Evolutionary conservation across 1,140 invertebrate genomes (phyloP).

Genomic region (Drosophila lowei): DNA sequence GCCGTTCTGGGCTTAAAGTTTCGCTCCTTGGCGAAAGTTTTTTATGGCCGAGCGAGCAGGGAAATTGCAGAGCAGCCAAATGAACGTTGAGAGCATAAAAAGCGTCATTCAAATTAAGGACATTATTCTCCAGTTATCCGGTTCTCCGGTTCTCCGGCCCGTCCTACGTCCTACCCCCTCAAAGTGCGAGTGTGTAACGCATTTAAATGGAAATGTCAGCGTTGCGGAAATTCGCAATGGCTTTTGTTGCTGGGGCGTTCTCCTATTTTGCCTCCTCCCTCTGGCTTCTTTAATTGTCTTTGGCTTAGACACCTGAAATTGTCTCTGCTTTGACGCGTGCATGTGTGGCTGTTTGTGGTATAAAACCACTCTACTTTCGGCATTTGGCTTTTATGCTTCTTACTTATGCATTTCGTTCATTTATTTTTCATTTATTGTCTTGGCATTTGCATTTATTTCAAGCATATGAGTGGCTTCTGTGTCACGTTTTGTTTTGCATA

Average conservation of each 20-base stretch:
- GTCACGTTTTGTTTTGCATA: constrained; percentile 72
- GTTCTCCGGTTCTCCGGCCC: neutral
- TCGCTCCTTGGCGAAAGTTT: constrained; percentile 47
- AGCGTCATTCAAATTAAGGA: constrained; percentile 74
- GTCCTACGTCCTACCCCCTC: neutral
- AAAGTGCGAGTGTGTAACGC: constrained; percentile 53
- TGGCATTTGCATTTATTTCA: constrained; percentile 66
- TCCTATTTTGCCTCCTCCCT: constrained; percentile 1
- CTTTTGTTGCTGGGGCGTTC: constrained; percentile 15
- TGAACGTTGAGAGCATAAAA: constrained; percentile 59
- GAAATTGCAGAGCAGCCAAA: constrained; percentile 28
- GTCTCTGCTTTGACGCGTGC: neutral
- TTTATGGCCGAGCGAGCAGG: constrained; percentile 38
- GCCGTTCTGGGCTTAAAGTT: constrained; percentile 30
- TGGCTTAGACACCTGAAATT: constrained; percentile 10
- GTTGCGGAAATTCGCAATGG: constrained; percentile 48
- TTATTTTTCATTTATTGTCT: constrained; percentile 62
- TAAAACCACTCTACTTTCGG: constrained; percentile 66
- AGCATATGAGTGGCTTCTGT: constrained; percentile 2
- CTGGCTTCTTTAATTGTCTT: constrained; percentile 67
- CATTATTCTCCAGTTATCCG: constrained; percentile 45
- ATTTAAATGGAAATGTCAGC: constrained; percentile 64
- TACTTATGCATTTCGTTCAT: constrained; percentile 75
- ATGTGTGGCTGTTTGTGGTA: constrained; percentile 25
- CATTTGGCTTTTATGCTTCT: constrained; percentile 66